Conservation (phyloP, 1,140 invertebrate species). For the Leptestheria dahalacensis region DNA sequence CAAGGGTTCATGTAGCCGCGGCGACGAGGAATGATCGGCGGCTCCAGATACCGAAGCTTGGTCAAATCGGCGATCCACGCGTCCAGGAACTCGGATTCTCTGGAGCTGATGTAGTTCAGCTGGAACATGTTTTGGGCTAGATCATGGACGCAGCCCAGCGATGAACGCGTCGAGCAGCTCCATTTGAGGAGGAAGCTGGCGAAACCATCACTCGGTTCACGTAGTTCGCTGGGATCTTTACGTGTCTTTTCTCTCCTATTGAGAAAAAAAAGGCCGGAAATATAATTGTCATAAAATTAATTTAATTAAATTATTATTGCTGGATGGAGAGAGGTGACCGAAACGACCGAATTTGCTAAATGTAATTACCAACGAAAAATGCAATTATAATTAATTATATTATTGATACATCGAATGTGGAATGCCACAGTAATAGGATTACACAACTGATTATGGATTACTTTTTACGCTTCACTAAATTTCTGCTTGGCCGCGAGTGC, state of each 20-base stretch:
- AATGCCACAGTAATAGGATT: no score
- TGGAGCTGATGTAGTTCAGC: slow-evolving; percentile 21
- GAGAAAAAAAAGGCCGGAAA: not conserved
- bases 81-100: slow-evolving; percentile 21
- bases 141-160: slow-evolving; percentile 22
- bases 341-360: no score
- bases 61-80: slow-evolving; percentile 23
- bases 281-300: not conserved
- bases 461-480: no score
- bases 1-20: slow-evolving; percentile 23
- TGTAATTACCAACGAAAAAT: no score
- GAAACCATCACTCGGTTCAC: slow-evolving; percentile 15
- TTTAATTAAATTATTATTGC: no score
- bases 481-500: no score
- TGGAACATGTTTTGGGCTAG: slow-evolving; percentile 22
- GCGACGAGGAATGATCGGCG: slow-evolving; percentile 23
- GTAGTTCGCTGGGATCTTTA: slow-evolving; percentile 13
- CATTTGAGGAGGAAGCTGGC: slow-evolving; percentile 23
- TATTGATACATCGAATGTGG: no score
- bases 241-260: not conserved
- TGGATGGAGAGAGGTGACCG: no score
- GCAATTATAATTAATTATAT: no score
- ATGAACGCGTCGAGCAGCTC: slow-evolving; percentile 23
- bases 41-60: slow-evolving; percentile 23
- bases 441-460: no score